A percentile compares a stretch with the other conserved stretches of the same genome.
phyloP scores from a whole-genome alignment of 2,888 invertebrate genomes.

The Xylota segnis region DNA sequence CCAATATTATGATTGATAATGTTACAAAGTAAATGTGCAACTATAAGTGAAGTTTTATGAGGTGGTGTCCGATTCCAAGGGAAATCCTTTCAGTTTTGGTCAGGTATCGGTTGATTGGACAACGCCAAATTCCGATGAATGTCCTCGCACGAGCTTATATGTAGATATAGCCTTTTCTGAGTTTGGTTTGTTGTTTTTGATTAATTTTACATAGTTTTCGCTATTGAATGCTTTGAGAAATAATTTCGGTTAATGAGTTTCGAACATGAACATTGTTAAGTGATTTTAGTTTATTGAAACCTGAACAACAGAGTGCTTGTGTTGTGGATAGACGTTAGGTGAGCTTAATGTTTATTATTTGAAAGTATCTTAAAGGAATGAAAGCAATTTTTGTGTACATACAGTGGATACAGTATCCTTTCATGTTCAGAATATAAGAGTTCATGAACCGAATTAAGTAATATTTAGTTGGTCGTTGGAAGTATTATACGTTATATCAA shows the following conservation, averaged over 20 bases:
- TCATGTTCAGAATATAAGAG: too few relatives aligned
- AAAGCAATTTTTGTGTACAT: neutral
- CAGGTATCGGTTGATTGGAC: conserved; percentile 32
- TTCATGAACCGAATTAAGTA: too few relatives aligned
- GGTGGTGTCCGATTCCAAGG: neutral
- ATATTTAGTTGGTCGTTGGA: too few relatives aligned
- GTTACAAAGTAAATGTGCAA: conserved; percentile 4
- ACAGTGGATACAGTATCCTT: too few relatives aligned
- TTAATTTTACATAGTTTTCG: neutral
- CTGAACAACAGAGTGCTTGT: neutral
- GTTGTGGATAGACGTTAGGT: neutral
- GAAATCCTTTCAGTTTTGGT: conserved; percentile 37
- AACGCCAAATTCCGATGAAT: conserved; percentile 9
- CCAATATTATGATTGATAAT: conserved; percentile 30
- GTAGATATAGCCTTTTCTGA: neutral
- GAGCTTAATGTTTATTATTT: conserved; percentile 1
- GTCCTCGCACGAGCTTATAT: neutral
- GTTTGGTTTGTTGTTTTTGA: neutral
- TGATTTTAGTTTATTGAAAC: neutral
- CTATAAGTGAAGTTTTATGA: neutral
- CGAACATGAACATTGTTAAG: conserved; percentile 1
- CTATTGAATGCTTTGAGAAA: neutral
- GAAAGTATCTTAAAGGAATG: neutral
- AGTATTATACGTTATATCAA: too few relatives aligned
- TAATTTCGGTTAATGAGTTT: neutral